Evolutionary conservation across 2,797 vertebrate species (phyloP).

Genomic region (Pangasius macronema): DNA sequence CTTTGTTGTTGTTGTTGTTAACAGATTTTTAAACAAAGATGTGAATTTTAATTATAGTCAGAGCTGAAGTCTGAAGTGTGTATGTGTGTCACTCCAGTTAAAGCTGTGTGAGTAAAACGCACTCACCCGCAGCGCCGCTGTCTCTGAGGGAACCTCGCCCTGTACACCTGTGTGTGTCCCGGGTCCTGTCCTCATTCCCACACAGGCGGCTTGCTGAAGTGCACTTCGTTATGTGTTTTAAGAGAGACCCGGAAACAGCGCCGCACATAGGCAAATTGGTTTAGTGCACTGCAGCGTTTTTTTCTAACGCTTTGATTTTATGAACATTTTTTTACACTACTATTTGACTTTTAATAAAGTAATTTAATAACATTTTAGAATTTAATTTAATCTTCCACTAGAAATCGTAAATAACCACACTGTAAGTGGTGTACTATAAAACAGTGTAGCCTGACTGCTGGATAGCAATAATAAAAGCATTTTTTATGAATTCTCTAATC

Average conservation of each 20-base stretch:
- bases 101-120: not conserved
- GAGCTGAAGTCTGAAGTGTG: not conserved
- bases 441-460: not conserved
- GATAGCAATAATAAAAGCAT: not conserved
- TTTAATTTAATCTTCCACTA: not conserved
- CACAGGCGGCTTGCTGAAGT: not conserved
- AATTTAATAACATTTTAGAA: not conserved
- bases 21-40: not conserved
- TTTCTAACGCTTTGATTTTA: not conserved
- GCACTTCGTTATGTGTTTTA: not conserved
- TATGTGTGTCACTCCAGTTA: not conserved
- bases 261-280: conserved; percentile 9
- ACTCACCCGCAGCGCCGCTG: conserved; percentile 39
- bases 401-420: not conserved
- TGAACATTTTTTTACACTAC: not conserved
- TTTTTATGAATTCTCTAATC: not conserved
- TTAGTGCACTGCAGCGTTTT: not conserved
- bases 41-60: conserved; percentile 20
- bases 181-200: conserved; percentile 10
- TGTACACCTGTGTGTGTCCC: not conserved
- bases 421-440: not conserved
- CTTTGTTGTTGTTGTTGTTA: not conserved
- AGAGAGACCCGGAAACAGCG: conserved; percentile 30
- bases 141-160: not conserved
- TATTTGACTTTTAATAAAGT: not conserved